phyloP scores from a whole-genome alignment of 2,888 invertebrate species.

The Papilio gigon region DNA sequence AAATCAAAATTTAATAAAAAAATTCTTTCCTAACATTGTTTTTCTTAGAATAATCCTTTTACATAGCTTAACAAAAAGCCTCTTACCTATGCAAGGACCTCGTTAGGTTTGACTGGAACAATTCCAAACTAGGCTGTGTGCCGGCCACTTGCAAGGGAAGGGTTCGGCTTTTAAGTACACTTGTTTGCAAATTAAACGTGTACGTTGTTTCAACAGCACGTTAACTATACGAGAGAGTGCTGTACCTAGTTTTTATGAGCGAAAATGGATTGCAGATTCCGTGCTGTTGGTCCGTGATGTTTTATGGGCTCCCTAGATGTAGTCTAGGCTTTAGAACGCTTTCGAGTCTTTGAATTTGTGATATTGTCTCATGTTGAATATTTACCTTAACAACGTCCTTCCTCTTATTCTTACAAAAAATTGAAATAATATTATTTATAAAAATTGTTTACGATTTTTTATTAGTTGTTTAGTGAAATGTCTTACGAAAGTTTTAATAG shows the following conservation, averaged over 20 bases:
- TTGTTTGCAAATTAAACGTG: conserved; percentile 34
- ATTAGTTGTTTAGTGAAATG: too few relatives aligned
- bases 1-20: neutral
- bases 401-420: too few relatives aligned
- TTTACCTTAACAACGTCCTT: too few relatives aligned
- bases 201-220: conserved; percentile 20
- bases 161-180: conserved; percentile 48
- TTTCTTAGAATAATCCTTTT: neutral
- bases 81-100: conserved; percentile 43
- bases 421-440: too few relatives aligned
- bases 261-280: conserved; percentile 15
- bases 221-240: neutral
- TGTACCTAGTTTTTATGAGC: conserved; percentile 11
- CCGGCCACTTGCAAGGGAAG: conserved; percentile 47
- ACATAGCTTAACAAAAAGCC: conserved; percentile 8
- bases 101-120: conserved; percentile 48
- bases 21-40: neutral
- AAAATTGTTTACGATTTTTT: too few relatives aligned
- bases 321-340: neutral
- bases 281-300: neutral
- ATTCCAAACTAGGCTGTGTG: conserved; percentile 46
- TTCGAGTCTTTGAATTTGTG: neutral
- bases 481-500: too few relatives aligned
- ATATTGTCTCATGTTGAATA: too few relatives aligned
- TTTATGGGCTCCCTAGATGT: neutral